Base-by-base conservation (phyloP, 2,797 vertebrate species). In the Brachymystax lenok region DNA sequence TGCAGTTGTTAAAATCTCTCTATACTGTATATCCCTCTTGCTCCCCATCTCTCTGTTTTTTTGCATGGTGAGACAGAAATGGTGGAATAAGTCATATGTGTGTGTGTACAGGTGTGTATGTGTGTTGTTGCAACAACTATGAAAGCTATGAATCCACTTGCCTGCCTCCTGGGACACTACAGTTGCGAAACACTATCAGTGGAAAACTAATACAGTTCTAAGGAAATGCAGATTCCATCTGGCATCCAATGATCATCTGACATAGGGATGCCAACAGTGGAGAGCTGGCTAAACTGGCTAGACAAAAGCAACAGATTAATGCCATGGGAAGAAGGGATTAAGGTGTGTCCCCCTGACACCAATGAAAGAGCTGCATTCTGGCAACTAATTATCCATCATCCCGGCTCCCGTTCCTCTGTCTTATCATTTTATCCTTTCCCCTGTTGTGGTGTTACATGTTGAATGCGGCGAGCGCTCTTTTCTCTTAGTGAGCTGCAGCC, bases 251-350 rank as follows among this genome's bases (percentile, higher is more conserved):
- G 21, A 73, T 80, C 27, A 50, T 73, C 27, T 63, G 17, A 52
- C 30, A 27, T 56, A 19, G 40, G 21, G 79, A 81, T 51, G 28
- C 28, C 63, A 14, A 24, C 13, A 64, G 21, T 21, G 76, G 10
- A 56, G 4, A 70, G 52, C 19, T 3, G 40, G 46, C 77, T 76
- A 71, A 77, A 8, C 6, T 24, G 24, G 61, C 33, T n/a, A 69
- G 69, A 83, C 69, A 80, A 83, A 82, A 61, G 69, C 54, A 67
- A 67, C 1, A 61, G 69, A 78, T 51, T 50, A 27, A 56, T 56
- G 27, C 30, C 6, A 14, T 46, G 21, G 21, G 12, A 69, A 59
- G 28, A 64, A 61, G 35, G 69, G 77, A 81, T 87, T 69, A 75
- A 28, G 5, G 7, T 70, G 5, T 63, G 21, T 17, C 13, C 61